Evolutionary conservation across 2,888 invertebrate species (phyloP), one percentile per base, ranked within the genome.

Genomic region (Chymomyza amoena): DNA sequence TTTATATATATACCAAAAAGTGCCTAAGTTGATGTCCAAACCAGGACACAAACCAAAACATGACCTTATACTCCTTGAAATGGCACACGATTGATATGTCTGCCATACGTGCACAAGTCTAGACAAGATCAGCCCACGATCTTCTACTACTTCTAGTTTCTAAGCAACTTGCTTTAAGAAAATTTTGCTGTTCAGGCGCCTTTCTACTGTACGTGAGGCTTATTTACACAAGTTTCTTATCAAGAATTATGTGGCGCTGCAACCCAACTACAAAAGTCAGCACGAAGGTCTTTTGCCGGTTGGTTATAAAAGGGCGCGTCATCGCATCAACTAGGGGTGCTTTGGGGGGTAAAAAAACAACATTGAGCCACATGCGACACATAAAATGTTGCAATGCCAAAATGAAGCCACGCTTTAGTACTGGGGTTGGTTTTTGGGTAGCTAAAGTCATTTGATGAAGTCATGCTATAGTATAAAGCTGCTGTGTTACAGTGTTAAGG

Each of bases 401-500:
- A 57, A 57, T 57, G 28, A 57, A 57, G 28, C 57, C 13, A 57
- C 28, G 18, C 28, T 57, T 13, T 4, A 57, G 18, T 25, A 39
- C 32, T 16, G 10, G 39, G 52, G 28, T 32, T 45, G 39, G 39
- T 45, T 45, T 4, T 39, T 45, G 4, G 39, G 32, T 60, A 32
- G 16, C 32, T 5, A 15, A 36, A 36, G 36, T 18, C 70, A 73
- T 45, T 76, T 72, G 80, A 78, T 80, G 80, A 80, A 80, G 78
- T 80, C 80, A 79, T 77, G 70, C 20, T 25, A 28, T 25, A 28
- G 57, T 56, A 32, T 32, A 32, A 32, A 15, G 57, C 20, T 25
- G 15, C 57, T 20, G 57, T 57, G 57, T 56, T 52, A 25, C 25
- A 16, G 51, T 51, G 51, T 6, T 57, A 15, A 54, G 20, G 15